Base-by-base conservation (phyloP, 2,888 invertebrate species). In the Orthosia incerta region DNA sequence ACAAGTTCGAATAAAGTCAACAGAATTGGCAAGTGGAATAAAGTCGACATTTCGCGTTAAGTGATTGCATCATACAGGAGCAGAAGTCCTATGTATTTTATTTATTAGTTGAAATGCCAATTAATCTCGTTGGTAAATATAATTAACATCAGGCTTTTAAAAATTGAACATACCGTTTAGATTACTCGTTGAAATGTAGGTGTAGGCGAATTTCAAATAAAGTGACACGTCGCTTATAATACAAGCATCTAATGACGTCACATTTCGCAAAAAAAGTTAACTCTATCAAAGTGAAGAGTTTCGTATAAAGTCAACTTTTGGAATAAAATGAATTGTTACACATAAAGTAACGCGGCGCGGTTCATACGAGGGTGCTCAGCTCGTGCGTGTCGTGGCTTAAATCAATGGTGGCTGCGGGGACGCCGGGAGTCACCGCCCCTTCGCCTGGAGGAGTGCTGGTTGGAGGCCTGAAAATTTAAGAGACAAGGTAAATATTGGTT, bases 301-400 rank as follows among this genome's bases (percentile, higher is more conserved):
- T 55, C 59, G 45, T 15, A 69, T 57, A 46, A 57, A 48, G 55
- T 50, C 31, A 46, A 60, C 15, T 26, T 15, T 68, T 59, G 31
- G 63, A 48, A 66, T 50, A 74, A 69, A 73, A 18, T 64, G 18
- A 45, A 65, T 51, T 39, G 48, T 45, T 53, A 48, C 16, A 16
- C 16, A 80, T 67, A 55, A 31, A 23, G 48, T n/a, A 57, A 66
- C 74, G 77, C 79, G 65, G 60, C 63, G 59, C 70, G 61, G 71
- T 76, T 96, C 93, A 97, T 79, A 97, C 97, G 60, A 97, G 95
- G 5, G 97, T 97, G 87, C 97, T 97, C 72, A 97, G 96, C 90
- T 97, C 97, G 87, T 97, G 97, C 2, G 97, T 97, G 88, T 97
- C 97, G 90, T 97, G 97, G 89, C 97, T 97, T 20, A 97, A 94